Percentiles rank a stretch among this genome's conserved stretches.
Evolutionary conservation across 2,888 invertebrate genomes (phyloP).

Genomic region (Cyaniris semiargus): DNA sequence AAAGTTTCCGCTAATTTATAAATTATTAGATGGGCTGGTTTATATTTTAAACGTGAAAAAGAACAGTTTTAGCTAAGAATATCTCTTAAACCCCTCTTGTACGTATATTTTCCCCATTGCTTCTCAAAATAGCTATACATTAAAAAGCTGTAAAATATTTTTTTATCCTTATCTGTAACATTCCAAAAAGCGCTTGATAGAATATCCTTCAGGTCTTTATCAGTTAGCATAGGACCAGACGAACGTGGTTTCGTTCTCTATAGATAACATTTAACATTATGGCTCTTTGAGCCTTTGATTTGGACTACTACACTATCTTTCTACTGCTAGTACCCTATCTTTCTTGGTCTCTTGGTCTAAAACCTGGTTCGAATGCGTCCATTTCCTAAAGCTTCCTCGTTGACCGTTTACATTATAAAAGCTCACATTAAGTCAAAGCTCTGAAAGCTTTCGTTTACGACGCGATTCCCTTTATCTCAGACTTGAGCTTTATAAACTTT

Average conservation of each 20-base stretch:
- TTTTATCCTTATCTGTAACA: too few species aligned
- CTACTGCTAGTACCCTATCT: background rate
- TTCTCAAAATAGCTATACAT: too few species aligned
- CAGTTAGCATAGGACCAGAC: too few species aligned
- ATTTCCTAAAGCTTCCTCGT: background rate
- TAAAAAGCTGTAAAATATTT: too few species aligned
- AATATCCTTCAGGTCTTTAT: too few species aligned
- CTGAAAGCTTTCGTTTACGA: conserved; percentile 22
- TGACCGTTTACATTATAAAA: conserved; percentile 4
- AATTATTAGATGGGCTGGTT: background rate
- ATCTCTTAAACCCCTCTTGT: too few species aligned
- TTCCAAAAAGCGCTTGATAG: too few species aligned
- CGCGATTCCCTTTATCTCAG: conserved; percentile 19
- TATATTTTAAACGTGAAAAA: background rate
- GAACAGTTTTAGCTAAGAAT: background rate
- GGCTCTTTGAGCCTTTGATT: too few species aligned
- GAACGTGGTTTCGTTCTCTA: too few species aligned
- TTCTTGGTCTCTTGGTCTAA: background rate
- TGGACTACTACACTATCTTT: background rate
- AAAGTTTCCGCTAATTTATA: background rate
- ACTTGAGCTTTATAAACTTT: conserved; percentile 23
- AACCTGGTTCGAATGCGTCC: background rate
- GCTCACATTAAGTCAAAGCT: conserved; percentile 9
- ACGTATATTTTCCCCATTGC: too few species aligned
- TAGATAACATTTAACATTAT: too few species aligned